A percentile compares a stretch with the other conserved stretches of the same genome.
Evolutionary conservation across 92 coral and sea anemone genomes (phyloP).

Genomic region (Pocillopora meandrina): DNA sequence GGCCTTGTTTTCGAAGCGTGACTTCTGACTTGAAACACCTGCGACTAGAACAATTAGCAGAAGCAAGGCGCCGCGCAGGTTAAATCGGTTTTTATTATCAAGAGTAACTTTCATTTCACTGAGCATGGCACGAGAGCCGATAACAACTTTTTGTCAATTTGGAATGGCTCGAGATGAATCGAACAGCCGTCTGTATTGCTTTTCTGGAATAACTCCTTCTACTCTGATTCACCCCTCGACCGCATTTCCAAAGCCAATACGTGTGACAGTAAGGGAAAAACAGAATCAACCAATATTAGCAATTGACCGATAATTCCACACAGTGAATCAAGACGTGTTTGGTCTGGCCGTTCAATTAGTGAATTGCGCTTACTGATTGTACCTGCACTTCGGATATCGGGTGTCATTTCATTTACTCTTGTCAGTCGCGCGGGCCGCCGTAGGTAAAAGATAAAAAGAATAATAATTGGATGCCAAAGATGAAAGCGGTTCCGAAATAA

Average conservation of each 20-base stretch:
- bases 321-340: neutral
- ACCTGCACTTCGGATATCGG: constrained; percentile 20
- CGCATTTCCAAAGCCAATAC: neutral
- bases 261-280: neutral
- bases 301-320: neutral
- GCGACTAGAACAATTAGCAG: neutral
- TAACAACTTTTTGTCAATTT: neutral
- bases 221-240: too few relatives aligned
- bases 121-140: neutral
- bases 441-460: constrained; percentile 23
- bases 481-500: constrained; percentile 26
- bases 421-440: constrained; percentile 15
- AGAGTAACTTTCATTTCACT: neutral
- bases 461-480: constrained; percentile 38
- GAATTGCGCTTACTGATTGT: constrained; percentile 5
- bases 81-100: neutral
- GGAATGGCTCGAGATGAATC: neutral
- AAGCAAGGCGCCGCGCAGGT: neutral
- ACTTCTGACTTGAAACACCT: constrained; percentile 3
- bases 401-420: constrained; percentile 20
- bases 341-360: constrained; percentile 22
- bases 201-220: too few relatives aligned
- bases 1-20: too few relatives aligned
- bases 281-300: neutral
- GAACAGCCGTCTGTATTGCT: neutral